Conservation (phyloP, 2,797 vertebrate genomes). For the Urophycis tenuis region DNA sequence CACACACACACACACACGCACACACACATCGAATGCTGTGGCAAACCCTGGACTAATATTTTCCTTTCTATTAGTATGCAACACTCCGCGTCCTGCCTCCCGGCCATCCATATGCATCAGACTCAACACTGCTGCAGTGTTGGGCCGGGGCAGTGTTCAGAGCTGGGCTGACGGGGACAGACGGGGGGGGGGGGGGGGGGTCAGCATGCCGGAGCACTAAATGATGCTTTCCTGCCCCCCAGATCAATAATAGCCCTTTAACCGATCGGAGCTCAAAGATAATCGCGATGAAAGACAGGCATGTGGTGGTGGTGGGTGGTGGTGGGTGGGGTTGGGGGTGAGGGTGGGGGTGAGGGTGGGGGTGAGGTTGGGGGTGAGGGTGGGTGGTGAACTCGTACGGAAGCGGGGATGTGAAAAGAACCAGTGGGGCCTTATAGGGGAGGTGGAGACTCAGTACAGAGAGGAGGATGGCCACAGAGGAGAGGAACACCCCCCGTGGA, state of each 20-base stretch:
- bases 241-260: not conserved
- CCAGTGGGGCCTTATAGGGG: slow-evolving; percentile 11
- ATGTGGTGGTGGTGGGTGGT: not conserved
- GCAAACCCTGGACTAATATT: slow-evolving; percentile 45
- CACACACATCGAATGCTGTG: slow-evolving; percentile 32
- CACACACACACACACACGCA: slow-evolving; percentile 18
- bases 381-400: not conserved
- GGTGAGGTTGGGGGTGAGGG: too few species aligned
- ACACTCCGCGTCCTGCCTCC: slow-evolving; percentile 30
- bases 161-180: slow-evolving; percentile 20
- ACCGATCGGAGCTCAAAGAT: not conserved
- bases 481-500: slow-evolving; percentile 12
- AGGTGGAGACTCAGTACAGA: slow-evolving; percentile 26
- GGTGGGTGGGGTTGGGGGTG: too few species aligned
- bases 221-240: not conserved
- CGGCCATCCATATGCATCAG: slow-evolving; percentile 46
- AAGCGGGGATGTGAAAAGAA: slow-evolving; percentile 19
- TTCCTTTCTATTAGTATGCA: slow-evolving; percentile 50
- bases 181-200: slow-evolving; percentile 17
- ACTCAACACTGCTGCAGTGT: slow-evolving; percentile 42
- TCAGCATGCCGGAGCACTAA: not conserved
- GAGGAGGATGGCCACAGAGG: slow-evolving; percentile 27
- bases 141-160: slow-evolving; percentile 33
- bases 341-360: not conserved
- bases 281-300: not conserved